Percentiles rank a stretch among this genome's conserved stretches.
Evolutionary conservation across 2,888 invertebrate species (phyloP).

Genomic region (Rutpela maculata): DNA sequence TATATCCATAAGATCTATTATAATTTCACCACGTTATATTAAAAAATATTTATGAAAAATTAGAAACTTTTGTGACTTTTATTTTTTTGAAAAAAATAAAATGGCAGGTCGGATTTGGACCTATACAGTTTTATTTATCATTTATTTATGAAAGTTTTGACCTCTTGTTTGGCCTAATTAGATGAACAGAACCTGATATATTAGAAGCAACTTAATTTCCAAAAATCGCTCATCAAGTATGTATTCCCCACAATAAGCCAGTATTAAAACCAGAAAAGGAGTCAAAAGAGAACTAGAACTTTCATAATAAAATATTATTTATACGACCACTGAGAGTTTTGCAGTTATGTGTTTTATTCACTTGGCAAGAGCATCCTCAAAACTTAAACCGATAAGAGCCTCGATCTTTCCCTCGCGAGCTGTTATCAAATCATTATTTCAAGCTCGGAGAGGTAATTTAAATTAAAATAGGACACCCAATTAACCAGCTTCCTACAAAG

Average conservation of each 20-base stretch:
- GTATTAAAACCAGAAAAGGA: neutral
- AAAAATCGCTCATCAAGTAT: no score
- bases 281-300: neutral
- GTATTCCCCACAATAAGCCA: neutral
- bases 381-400: neutral
- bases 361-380: neutral
- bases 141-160: no score
- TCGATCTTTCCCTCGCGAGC: neutral
- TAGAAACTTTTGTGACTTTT: no score
- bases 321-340: neutral
- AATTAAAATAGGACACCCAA: neutral
- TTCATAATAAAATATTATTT: neutral
- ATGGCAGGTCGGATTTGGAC: no score
- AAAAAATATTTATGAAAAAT: no score
- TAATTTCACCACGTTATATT: no score
- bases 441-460: neutral
- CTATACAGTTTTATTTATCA: no score
- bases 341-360: neutral
- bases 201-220: no score
- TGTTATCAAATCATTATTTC: neutral
- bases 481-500: slow-evolving; percentile 5
- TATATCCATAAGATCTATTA: no score
- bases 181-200: no score
- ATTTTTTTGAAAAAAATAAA: no score
- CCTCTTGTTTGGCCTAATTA: no score